These are phyloP conservation scores for Sabellastarte sp. DNA, from an alignment of 2,888 invertebrate species.

Conservation along the genomic window DNA sequence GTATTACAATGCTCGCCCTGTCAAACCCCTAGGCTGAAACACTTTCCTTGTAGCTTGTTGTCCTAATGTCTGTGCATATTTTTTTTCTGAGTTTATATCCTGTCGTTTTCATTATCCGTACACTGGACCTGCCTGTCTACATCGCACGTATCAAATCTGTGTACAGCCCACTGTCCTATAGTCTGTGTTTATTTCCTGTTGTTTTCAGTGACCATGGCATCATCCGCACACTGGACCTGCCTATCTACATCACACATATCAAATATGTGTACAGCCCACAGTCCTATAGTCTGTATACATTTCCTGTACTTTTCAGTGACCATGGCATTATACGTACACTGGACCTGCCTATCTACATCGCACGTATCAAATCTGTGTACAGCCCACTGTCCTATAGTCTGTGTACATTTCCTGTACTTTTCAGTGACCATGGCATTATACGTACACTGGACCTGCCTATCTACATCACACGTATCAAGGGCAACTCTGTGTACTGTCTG, in stretches of 20 bases:
- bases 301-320: constrained; percentile 67
- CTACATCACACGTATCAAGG: constrained; percentile 89
- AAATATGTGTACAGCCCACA: no score
- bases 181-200: neutral
- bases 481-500: constrained; percentile 82
- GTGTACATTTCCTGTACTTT: constrained; percentile 10
- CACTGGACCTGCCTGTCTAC: constrained; percentile 95
- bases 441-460: constrained; percentile 96
- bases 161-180: neutral
- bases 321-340: constrained; percentile 97
- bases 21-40: neutral
- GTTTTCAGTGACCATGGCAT: constrained; percentile 98
- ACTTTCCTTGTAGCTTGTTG: neutral
- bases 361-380: constrained; percentile 79
- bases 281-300: constrained; percentile 2
- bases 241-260: constrained; percentile 92
- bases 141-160: constrained; percentile 87
- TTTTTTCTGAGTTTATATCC: no score
- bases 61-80: neutral
- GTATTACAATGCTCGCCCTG: neutral
- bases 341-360: constrained; percentile 95
- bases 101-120: constrained; percentile 97
- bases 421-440: constrained; percentile 93
- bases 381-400: no score
- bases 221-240: constrained; percentile 93